Evolutionary conservation across 2,113 vertebrate species (phyloP).

Genomic region (Pterophyllum scalare): DNA sequence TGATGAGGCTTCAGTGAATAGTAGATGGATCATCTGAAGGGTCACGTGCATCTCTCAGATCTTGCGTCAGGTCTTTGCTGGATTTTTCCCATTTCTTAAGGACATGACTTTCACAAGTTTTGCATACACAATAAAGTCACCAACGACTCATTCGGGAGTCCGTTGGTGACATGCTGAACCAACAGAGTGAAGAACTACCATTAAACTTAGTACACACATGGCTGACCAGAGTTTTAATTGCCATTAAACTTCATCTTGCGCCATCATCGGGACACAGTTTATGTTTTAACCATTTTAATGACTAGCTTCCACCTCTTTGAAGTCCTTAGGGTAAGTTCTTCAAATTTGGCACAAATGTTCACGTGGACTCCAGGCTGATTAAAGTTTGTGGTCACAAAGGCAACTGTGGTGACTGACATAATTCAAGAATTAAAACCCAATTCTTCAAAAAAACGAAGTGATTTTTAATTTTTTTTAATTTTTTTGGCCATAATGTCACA

Average conservation of each 20-base stretch:
- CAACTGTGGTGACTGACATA: neutral
- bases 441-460: neutral
- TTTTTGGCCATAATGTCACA: no score
- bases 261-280: no score
- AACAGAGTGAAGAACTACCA: neutral
- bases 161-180: neutral
- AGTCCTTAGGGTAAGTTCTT: neutral
- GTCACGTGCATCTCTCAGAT: neutral
- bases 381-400: neutral
- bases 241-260: no score
- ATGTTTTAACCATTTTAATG: no score
- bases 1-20: no score
- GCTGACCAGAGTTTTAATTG: neutral
- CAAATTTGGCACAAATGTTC: neutral
- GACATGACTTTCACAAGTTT: neutral
- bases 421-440: neutral
- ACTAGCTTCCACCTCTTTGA: neutral
- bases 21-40: no score
- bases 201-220: neutral
- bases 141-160: no score
- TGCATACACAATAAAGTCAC: no score
- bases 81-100: neutral
- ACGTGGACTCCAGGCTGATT: neutral
- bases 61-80: neutral
- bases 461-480: no score